phyloP scores from a whole-genome alignment of 2,888 invertebrate genomes.

The Beris morrisii region DNA sequence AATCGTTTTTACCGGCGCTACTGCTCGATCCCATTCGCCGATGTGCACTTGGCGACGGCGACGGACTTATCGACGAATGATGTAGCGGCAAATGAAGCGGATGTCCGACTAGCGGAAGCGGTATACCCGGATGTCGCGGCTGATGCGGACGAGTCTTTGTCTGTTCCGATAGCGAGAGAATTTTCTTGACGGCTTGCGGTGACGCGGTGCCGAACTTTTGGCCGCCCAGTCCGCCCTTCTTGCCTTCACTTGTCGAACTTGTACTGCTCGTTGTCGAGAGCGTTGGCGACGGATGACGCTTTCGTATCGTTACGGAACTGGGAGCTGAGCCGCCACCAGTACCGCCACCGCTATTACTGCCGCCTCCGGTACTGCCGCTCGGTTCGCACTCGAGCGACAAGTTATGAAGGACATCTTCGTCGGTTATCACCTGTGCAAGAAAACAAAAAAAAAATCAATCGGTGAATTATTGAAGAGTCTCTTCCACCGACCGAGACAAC shows the following conservation, averaged over 20 bases:
- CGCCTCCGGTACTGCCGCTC: conserved; percentile 48
- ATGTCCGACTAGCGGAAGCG: conserved; percentile 63
- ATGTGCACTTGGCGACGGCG: conserved; percentile 61
- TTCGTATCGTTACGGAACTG: conserved; percentile 61
- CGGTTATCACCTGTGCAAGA: conserved; percentile 70
- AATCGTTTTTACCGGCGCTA: conserved; percentile 47
- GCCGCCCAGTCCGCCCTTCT: conserved; percentile 57
- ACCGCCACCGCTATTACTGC: conserved; percentile 56
- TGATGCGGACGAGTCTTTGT: conserved; percentile 87
- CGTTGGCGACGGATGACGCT: conserved; percentile 90
- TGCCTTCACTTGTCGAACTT: conserved; percentile 80
- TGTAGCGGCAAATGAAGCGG: conserved; percentile 45
- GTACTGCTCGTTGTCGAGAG: conserved; percentile 90
- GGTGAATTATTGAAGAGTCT: neutral
- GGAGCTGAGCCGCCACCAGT: conserved; percentile 61
- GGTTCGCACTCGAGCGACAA: conserved; percentile 90
- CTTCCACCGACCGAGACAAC: neutral
- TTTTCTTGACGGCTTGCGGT: conserved; percentile 94
- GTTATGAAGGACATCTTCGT: conserved; percentile 86
- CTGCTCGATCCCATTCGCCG: conserved; percentile 63
- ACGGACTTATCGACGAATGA: conserved; percentile 45
- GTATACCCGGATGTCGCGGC: conserved; percentile 66
- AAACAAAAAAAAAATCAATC: conserved; percentile 54
- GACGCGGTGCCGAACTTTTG: conserved; percentile 83
- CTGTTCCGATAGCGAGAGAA: conserved; percentile 86